Conservation (phyloP, 2,113 vertebrate genomes). For the Bufo gargarizans region DNA sequence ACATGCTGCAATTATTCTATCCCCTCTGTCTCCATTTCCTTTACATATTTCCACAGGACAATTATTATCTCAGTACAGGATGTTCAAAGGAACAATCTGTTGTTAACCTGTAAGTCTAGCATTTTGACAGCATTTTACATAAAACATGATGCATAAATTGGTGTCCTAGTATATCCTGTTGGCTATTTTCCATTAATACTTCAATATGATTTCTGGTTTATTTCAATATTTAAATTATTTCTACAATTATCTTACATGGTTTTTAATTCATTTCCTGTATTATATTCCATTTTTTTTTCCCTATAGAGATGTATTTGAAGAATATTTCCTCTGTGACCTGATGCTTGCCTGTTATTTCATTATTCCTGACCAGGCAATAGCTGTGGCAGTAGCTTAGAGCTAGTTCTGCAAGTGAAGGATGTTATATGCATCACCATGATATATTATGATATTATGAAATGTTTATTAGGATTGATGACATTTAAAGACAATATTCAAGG, state of each 20-base stretch:
- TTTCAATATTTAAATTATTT: slow-evolving; percentile 49
- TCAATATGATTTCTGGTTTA: slow-evolving; percentile 49
- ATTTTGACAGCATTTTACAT: slow-evolving; percentile 20
- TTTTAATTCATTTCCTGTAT: slow-evolving; percentile 52
- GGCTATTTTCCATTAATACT: slow-evolving; percentile 43
- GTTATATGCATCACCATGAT: slow-evolving; percentile 8
- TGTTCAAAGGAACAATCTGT: slow-evolving; percentile 32
- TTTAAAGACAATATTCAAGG: neutral
- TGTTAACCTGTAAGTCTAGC: slow-evolving; percentile 15
- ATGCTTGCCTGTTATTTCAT: slow-evolving; percentile 34
- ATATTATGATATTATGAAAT: neutral
- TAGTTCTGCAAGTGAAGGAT: neutral
- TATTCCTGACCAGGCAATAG: neutral
- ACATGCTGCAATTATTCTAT: slow-evolving; percentile 10
- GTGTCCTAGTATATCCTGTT: slow-evolving; percentile 17
- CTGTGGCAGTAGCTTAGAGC: neutral
- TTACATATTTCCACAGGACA: slow-evolving; percentile 12
- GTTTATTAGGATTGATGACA: neutral
- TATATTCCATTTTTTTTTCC: neutral
- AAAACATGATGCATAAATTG: slow-evolving; percentile 42
- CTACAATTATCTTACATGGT: slow-evolving; percentile 24
- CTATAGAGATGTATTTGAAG: slow-evolving; percentile 31
- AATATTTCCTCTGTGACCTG: neutral
- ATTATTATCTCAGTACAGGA: slow-evolving; percentile 13
- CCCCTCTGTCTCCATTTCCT: neutral